Percentiles rank a stretch among this genome's conserved stretches.
Evolutionary conservation across 2,888 invertebrate species (phyloP).

Genomic region (Augiades crinisus): DNA sequence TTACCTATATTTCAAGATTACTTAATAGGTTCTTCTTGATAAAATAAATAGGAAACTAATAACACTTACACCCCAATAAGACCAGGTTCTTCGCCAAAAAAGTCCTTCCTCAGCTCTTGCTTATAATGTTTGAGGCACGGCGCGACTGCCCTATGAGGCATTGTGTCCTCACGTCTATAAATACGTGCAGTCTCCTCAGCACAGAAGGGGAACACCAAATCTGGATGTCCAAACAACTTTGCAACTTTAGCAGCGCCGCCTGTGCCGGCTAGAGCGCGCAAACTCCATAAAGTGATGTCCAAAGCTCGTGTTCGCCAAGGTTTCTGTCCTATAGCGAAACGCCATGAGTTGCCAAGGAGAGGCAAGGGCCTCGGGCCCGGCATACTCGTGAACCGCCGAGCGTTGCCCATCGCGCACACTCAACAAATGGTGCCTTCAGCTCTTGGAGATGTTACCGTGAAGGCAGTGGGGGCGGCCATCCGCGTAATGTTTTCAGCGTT

Average conservation of each 20-base stretch:
- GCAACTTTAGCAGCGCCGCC: conserved; percentile 84
- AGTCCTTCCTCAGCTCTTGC: conserved; percentile 84
- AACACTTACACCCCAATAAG: conserved; percentile 87
- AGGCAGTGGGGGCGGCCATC: conserved; percentile 61
- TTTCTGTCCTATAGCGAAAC: conserved; percentile 83
- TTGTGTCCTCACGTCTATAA: conserved; percentile 85
- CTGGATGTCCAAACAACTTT: conserved; percentile 88
- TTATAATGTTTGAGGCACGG: conserved; percentile 88
- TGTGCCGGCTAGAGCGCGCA: conserved; percentile 67
- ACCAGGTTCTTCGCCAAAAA: conserved; percentile 87
- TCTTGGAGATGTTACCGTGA: conserved; percentile 44
- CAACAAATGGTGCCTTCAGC: conserved; percentile 57
- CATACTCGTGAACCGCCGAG: conserved; percentile 83
- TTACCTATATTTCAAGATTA: too few relatives aligned
- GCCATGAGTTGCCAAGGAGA: conserved; percentile 89
- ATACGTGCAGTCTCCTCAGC: conserved; percentile 87
- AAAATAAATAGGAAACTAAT: background rate
- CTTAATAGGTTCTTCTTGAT: background rate
- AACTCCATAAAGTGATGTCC: conserved; percentile 72
- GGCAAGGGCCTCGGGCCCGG: conserved; percentile 89
- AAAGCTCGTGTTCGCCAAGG: conserved; percentile 79
- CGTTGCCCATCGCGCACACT: conserved; percentile 60
- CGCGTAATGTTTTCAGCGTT: conserved; percentile 64
- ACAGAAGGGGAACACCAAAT: conserved; percentile 87
- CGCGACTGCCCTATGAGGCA: conserved; percentile 88